Evolutionary conservation across 2,888 invertebrate genomes (phyloP), one percentile per base, ranked within the genome.

Genomic region (Ceramica pisi): DNA sequence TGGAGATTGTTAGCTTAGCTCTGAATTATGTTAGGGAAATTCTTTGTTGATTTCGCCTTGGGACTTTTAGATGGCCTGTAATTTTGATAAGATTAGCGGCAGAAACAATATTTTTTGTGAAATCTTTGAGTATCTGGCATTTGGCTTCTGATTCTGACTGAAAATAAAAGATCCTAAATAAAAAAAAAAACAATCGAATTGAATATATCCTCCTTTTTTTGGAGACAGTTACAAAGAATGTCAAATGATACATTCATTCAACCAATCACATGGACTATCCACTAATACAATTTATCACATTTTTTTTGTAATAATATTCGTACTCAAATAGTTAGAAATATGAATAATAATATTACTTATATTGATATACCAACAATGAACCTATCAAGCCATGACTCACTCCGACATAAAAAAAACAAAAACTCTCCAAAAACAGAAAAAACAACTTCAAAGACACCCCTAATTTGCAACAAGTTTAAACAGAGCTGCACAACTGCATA

Each of bases 1-100:
- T 74, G 72, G 56, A 51, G 4, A 57, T 55, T 68, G 41, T 63
- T 57, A 21, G 61, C 19, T 76, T 68, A 75, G 60, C 53, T 66
- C 53, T 48, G 68, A 76, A 80, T 55, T 38, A 67, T 70, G 31
- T 79, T 53, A 41, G 41, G 7, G 48, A 67, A 64, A 70, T 79
- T 67, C 67, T 70, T 74, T 8, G 10, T 41, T 19, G n/a, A 14
- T 7, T 71, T 31, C 12, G 26, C 21, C 35, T 19, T 19, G 14
- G 23, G 38, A 31, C 4, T 63, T 57, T 48, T 48, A 8, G 5
- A 44, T 9, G 41, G 12, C 31, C 31, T 48, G 4, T 26, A 53
- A 19, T 56, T 23, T 48, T 5, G 21, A 50, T 48, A 10, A 41
- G 41, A 41, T 14, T 31, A 31, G 31, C 31, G 31, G 6, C 31